phyloP scores from a whole-genome alignment of 2,888 invertebrate species.

The Harpagoxenus sublaevis region DNA sequence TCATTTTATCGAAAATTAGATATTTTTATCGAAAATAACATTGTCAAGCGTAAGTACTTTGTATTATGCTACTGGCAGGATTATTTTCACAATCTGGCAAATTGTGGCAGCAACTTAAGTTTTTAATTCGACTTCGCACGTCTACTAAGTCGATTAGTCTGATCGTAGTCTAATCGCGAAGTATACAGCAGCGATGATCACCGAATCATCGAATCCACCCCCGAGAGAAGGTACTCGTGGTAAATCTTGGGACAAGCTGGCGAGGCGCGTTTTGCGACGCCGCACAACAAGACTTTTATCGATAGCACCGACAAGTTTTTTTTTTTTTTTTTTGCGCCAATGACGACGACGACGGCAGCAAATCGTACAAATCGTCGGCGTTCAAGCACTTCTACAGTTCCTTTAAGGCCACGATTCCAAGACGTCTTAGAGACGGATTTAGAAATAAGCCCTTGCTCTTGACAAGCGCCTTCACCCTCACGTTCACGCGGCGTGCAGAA shows the following conservation, averaged over 20 bases:
- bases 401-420: constrained; percentile 75
- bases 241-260: constrained; percentile 27
- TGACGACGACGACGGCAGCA: neutral
- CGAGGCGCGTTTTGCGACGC: neutral
- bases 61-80: neutral
- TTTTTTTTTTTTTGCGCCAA: constrained; percentile 18
- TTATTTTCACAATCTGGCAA: neutral
- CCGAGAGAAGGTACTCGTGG: constrained; percentile 34
- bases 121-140: neutral
- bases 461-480: constrained; percentile 44
- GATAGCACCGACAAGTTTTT: constrained; percentile 35
- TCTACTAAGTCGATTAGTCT: constrained; percentile 6
- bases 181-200: constrained; percentile 25
- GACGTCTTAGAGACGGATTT: constrained; percentile 64
- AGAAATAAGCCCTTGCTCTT: constrained; percentile 46
- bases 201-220: neutral
- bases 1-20: neutral
- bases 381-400: constrained; percentile 63
- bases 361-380: constrained; percentile 30
- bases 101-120: neutral
- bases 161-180: neutral
- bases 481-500: constrained; percentile 22
- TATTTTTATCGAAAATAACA: neutral
- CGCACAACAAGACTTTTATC: constrained; percentile 17
- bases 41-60: neutral